These are phyloP conservation scores for Cottus gobio DNA, from an alignment of 2,113 vertebrate species.

Conservation along the genomic window DNA sequence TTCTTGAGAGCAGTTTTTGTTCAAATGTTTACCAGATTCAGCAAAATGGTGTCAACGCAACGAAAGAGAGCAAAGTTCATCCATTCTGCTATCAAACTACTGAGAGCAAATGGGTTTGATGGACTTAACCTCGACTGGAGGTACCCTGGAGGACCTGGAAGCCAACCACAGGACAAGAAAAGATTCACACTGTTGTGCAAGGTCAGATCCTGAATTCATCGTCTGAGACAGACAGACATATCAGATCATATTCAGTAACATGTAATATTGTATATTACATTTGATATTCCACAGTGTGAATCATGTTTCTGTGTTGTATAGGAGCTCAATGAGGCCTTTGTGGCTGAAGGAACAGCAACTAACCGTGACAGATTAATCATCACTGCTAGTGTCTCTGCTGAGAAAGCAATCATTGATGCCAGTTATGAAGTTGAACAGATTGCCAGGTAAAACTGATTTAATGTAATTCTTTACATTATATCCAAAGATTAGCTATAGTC, in stretches of 20 bases:
- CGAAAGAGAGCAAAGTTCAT: constrained; percentile 73
- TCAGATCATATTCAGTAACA: neutral
- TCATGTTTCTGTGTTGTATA: constrained; percentile 37
- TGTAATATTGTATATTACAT: too few species aligned
- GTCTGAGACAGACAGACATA: neutral
- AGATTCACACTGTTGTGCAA: constrained; percentile 79
- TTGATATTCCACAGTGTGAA: neutral
- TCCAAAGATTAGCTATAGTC: constrained; percentile 52
- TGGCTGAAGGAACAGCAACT: constrained; percentile 55
- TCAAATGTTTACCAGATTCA: constrained; percentile 36
- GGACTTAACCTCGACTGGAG: constrained; percentile 83
- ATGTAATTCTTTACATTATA: neutral
- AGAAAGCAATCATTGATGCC: constrained; percentile 60
- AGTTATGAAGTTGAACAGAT: constrained; percentile 79
- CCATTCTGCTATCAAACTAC: constrained; percentile 75
- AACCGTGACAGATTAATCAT: constrained; percentile 70
- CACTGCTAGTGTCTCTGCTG: constrained; percentile 76
- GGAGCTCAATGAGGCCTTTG: constrained; percentile 79
- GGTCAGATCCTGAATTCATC: constrained; percentile 55
- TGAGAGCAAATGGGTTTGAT: constrained; percentile 79
- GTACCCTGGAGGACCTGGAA: constrained; percentile 62
- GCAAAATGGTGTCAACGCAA: constrained; percentile 63
- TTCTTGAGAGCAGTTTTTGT: neutral
- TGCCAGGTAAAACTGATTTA: constrained; percentile 56
- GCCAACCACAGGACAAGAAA: constrained; percentile 74